Conservation (phyloP, 2,888 invertebrate genomes). For the Drymonia ruficornis region DNA sequence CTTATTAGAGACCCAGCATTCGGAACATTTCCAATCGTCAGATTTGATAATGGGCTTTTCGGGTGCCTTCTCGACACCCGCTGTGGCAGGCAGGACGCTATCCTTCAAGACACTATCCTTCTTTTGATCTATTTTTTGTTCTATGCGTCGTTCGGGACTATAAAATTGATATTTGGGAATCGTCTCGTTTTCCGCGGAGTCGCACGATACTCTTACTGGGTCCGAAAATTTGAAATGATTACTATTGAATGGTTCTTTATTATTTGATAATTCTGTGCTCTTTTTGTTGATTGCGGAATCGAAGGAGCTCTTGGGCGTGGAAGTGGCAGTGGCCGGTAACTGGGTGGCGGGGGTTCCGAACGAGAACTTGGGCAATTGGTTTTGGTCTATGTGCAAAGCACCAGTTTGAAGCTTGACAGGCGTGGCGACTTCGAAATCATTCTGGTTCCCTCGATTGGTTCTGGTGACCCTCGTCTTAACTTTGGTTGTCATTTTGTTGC, state of each 20-base stretch:
- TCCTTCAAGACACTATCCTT: constrained; percentile 25
- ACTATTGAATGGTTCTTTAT: constrained; percentile 35
- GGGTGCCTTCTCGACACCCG: constrained; percentile 34
- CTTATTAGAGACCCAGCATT: constrained; percentile 57
- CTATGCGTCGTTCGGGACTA: constrained; percentile 53
- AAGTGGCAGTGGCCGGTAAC: constrained; percentile 11
- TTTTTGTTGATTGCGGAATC: constrained; percentile 14
- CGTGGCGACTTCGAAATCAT: constrained; percentile 30
- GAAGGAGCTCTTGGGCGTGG: constrained; percentile 25
- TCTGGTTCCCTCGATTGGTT: constrained; percentile 40
- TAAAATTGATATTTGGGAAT: constrained; percentile 54
- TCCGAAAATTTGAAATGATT: constrained; percentile 57
- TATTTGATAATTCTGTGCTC: constrained; percentile 25
- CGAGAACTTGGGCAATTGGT: constrained; percentile 65
- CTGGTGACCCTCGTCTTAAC: constrained; percentile 58
- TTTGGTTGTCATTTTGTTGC: constrained; percentile 56
- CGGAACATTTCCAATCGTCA: constrained; percentile 54
- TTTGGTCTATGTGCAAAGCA: constrained; percentile 58
- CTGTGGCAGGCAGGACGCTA: constrained; percentile 36
- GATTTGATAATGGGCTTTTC: constrained; percentile 18
- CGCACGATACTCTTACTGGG: constrained; percentile 53
- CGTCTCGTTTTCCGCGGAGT: constrained; percentile 24
- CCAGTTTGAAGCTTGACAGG: constrained; percentile 58
- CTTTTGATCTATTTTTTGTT: constrained; percentile 28
- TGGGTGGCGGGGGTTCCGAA: constrained; percentile 34